Base-by-base conservation (phyloP, 2,888 invertebrate species). In the Bibio marci region DNA sequence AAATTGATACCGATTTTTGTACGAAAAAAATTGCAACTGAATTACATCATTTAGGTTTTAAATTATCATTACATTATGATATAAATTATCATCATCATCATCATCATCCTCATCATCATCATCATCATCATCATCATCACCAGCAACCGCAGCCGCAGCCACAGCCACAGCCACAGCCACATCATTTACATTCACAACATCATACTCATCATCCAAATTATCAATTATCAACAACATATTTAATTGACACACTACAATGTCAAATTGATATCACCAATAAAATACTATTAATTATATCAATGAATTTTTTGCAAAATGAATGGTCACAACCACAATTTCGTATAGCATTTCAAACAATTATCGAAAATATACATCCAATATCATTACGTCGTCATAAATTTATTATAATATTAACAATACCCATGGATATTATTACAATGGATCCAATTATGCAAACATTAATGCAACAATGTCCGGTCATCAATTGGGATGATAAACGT, bases 261-360 rank as follows among this genome's bases (percentile, higher is more conserved):
- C 58, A 63, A 22, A 53, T 62, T 7, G 71, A 73, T 57, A 68
- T 71, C 55, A 73, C 74, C 36, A 70, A 78, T 53, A 70, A 83
- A 52, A 76, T 87, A 43, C 66, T 90, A 46, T 70, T 88, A 51
- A 73, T 88, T 48, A 66, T 90, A 49, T 83, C 86, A 2, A 78
- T 80, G 50, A 72, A 76, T 51, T 82, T 87, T 58, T 67, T 88
- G 48, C 73, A 76, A 54, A 78, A 77, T 62, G 87, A 88, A 58
- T 88, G 88, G 87, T 71, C 75, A 48, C 66, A 75, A 52, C 73
- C 79, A 7, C 87, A 88, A 54, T 80, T 87, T 50, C 75, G 80
- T 49, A 76, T 81, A 19, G 82, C 85, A 2, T 69, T 87, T 40
- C 79, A 80, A 57, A 74, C 80, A 53, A 78, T 80, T 48, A 67